Conservation (phyloP, 2,888 invertebrate species). For the Notodonta dromedarius region DNA sequence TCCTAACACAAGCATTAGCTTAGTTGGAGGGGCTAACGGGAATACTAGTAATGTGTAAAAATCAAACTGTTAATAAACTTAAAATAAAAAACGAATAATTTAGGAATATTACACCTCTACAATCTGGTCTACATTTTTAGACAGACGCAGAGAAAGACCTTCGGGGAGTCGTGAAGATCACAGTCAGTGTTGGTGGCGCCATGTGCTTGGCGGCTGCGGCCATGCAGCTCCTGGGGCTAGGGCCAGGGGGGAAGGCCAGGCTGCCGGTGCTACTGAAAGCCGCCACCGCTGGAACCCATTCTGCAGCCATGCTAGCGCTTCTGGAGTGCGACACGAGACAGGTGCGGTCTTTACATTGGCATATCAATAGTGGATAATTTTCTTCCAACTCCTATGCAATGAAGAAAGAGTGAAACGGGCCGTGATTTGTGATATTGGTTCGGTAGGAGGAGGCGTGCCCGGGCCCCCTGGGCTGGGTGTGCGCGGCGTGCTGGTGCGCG, state of each 20-base stretch:
- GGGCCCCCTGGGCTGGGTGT: constrained; percentile 87
- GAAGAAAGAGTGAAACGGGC: too few relatives aligned
- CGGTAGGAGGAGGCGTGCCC: constrained; percentile 67
- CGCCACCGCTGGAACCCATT: constrained; percentile 70
- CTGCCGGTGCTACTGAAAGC: constrained; percentile 66
- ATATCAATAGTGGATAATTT: too few relatives aligned
- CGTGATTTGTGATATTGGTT: neutral
- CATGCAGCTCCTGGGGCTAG: constrained; percentile 63
- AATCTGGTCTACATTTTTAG: constrained; percentile 41
- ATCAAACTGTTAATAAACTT: too few relatives aligned
- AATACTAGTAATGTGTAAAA: too few relatives aligned
- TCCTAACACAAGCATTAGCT: too few relatives aligned
- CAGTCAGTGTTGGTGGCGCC: constrained; percentile 69
- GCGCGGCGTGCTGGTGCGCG: constrained; percentile 87
- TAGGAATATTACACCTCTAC: neutral
- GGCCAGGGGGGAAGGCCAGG: constrained; percentile 55
- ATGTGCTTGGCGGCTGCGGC: constrained; percentile 72
- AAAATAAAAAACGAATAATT: too few relatives aligned
- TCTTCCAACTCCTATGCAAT: too few relatives aligned
- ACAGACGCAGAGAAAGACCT: constrained; percentile 73
- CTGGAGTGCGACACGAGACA: constrained; percentile 72
- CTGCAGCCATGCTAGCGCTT: constrained; percentile 67
- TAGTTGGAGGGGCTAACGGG: too few relatives aligned
- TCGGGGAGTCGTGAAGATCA: constrained; percentile 69
- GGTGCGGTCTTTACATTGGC: constrained; percentile 38